Evolutionary conservation across 1,140 invertebrate species (phyloP).

Genomic region (Drosophila santomea): DNA sequence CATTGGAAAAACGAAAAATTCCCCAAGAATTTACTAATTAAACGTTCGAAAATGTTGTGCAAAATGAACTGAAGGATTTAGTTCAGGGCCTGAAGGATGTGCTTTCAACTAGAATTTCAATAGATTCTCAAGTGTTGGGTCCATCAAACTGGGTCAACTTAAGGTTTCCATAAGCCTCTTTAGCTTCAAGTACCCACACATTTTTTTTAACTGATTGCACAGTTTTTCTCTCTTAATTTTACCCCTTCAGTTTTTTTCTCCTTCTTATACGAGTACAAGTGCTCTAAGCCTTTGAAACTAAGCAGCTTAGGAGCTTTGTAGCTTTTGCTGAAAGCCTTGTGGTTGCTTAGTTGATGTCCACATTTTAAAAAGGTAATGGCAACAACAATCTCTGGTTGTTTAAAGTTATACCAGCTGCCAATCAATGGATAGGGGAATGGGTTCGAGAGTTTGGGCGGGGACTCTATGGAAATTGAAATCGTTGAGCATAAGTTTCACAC

Average conservation of each 20-base stretch:
- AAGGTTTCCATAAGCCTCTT: conserved; percentile 16
- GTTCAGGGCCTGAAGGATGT: conserved; percentile 11
- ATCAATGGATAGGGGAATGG: conserved; percentile 22
- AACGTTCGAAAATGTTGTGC: conserved; percentile 16
- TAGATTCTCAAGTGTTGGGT: conserved; percentile 30
- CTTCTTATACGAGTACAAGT: conserved; percentile 29
- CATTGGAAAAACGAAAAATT: conserved; percentile 37
- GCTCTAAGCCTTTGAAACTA: conserved; percentile 58
- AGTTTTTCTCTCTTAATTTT: conserved; percentile 25
- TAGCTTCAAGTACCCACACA: conserved; percentile 17
- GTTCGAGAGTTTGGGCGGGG: neutral
- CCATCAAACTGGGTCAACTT: conserved; percentile 33
- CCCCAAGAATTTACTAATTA: conserved; percentile 4
- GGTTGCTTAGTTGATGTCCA: conserved; percentile 28
- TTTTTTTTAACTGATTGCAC: conserved; percentile 30
- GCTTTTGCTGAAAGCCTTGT: conserved; percentile 35
- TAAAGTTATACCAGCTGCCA: conserved; percentile 42
- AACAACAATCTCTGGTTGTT: conserved; percentile 25
- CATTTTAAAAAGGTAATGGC: conserved; percentile 54
- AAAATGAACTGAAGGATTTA: neutral
- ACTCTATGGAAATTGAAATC: conserved; percentile 57
- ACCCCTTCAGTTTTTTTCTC: neutral
- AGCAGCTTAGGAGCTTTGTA: conserved; percentile 63
- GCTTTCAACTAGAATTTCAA: conserved; percentile 22
- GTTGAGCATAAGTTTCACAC: conserved; percentile 47